Percentiles rank a stretch among this genome's conserved stretches.
These are phyloP conservation scores for Petrocephalus sullivani DNA, from an alignment of 2,797 vertebrate species.

Conservation along the genomic window DNA sequence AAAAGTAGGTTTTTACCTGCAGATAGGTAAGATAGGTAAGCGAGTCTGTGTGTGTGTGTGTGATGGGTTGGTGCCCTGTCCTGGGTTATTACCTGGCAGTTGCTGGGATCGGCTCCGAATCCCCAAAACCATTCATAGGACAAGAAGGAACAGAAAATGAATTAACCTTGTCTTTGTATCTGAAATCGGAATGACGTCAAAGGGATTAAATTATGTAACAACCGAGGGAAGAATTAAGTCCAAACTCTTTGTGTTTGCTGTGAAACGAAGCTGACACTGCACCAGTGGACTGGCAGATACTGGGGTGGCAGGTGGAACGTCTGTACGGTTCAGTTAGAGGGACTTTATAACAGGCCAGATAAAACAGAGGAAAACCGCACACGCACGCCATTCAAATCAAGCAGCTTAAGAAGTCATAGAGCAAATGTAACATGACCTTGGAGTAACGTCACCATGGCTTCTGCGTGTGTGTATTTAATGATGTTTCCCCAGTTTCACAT, in stretches of 20 bases:
- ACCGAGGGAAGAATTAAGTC: background rate
- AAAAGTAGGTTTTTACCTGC: too few relatives aligned
- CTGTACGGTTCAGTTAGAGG: constrained; percentile 56
- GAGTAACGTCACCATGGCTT: background rate
- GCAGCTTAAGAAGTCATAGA: constrained; percentile 45
- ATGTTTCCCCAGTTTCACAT: background rate
- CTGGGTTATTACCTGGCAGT: too few relatives aligned
- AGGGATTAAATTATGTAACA: background rate
- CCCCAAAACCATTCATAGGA: background rate
- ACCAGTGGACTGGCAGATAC: constrained; percentile 38
- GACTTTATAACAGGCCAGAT: constrained; percentile 45
- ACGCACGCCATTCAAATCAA: constrained; percentile 55
- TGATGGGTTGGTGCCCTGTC: background rate
- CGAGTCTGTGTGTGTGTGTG: too few relatives aligned
- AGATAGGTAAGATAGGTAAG: too few relatives aligned
- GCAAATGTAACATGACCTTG: constrained; percentile 31
- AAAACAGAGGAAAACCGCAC: constrained; percentile 64
- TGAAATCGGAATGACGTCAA: constrained; percentile 10
- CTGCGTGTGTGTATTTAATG: background rate
- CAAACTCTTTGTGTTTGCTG: background rate
- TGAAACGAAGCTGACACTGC: constrained; percentile 19
- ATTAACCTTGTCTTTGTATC: background rate
- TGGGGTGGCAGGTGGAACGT: constrained; percentile 57
- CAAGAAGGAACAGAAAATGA: background rate
- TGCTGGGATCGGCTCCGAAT: too few relatives aligned